Base-by-base conservation (phyloP, 2,888 invertebrate genomes). In the Drosophila siamana region DNA sequence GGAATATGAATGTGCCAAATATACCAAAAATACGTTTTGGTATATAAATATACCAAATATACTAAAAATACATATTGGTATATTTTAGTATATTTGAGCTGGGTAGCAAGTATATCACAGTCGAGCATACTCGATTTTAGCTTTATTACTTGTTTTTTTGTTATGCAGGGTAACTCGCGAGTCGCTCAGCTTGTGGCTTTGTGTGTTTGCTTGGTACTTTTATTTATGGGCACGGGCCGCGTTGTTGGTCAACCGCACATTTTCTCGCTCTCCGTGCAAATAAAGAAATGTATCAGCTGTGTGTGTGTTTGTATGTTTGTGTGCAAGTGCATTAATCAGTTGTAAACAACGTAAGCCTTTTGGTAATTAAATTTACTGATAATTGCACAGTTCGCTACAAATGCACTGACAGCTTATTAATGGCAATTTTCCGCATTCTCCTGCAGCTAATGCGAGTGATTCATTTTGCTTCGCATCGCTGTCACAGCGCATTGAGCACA, bases 311-410 rank as follows among this genome's bases (percentile, higher is more conserved):
- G 40, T 36, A 9, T 54, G 8, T 41, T 28, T 46, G 9, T 57
- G 57, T 40, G 55, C 50, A 38, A 51, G 50, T 52, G 40, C 55
- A 74, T 70, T 74, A 81, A 78, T 81, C 68, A 81, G 74, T 56
- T 71, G 69, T 63, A 70, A 72, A 62, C 66, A 71, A 48, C 40
- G 67, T 48, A 75, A 69, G 6, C 67, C 63, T 69, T 77, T 86
- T 74, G 55, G 63, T 66, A 57, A 69, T 74, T 78, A 69, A 81
- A 78, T 78, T 63, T 60, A 43, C 63, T 62, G 68, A 74, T 80
- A 60, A 57, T 43, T 83, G 55, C 44, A 47, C 51, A 65, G 59
- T 63, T 59, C 26, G 46, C 68, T 67, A 56, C 61, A 66, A 77
- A 73, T 54, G 33, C 13, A 47, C 38, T 41, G 69, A 44, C 44